These are phyloP conservation scores for Avahi laniger DNA, from an alignment of 2,797 vertebrate species.

Conservation along the genomic window DNA sequence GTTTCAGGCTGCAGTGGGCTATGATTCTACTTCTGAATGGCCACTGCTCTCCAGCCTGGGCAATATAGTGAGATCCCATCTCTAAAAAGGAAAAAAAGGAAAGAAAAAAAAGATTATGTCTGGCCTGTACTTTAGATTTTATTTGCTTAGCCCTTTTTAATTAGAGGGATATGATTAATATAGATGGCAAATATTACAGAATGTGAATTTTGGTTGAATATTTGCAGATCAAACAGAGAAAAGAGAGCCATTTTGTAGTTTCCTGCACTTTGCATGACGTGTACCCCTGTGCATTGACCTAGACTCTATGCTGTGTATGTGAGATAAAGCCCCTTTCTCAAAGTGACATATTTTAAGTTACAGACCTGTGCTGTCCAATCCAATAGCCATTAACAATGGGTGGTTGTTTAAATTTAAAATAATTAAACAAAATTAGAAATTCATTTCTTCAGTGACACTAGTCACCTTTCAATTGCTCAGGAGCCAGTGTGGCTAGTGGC, in stretches of 20 bases:
- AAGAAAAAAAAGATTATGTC: too few species aligned
- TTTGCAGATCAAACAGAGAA: not conserved
- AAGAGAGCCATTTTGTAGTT: not conserved
- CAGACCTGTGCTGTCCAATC: fast-evolving
- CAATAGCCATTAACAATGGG: fast-evolving
- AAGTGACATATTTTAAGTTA: not conserved
- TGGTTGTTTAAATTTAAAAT: not conserved
- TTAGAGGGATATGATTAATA: not conserved
- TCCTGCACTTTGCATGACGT: fast-evolving
- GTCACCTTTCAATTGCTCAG: not conserved
- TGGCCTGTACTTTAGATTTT: not conserved
- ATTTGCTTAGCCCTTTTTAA: not conserved
- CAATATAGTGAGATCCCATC: not conserved
- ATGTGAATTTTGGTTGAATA: not conserved
- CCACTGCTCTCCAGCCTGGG: not conserved
- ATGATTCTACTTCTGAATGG: too few species aligned
- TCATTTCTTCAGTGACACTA: fast-evolving
- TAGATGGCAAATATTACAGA: not conserved
- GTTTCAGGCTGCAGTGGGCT: not conserved
- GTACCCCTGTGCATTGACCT: too few species aligned
- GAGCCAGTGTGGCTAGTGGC: too few species aligned
- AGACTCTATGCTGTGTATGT: fast-evolving
- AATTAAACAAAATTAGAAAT: not conserved
- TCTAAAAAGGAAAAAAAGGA: not conserved
- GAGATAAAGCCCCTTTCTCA: not conserved